Percentiles rank a stretch among this genome's conserved stretches.
Evolutionary conservation across 2,888 invertebrate species (phyloP).

Genomic region (Cheilosia urbana): DNA sequence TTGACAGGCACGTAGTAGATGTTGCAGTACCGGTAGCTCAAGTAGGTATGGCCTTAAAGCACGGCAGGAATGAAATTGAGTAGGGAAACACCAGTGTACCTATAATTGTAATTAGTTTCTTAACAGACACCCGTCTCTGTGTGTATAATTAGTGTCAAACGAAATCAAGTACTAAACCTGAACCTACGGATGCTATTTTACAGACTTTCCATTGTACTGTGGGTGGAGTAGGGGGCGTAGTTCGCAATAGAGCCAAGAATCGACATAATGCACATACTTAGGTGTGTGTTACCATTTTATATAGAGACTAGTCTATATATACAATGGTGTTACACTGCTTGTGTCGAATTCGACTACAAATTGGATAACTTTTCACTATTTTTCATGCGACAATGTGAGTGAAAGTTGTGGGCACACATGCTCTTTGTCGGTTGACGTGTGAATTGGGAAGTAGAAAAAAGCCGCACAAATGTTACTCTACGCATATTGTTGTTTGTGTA

Average conservation of each 20-base stretch:
- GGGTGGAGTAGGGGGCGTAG: neutral
- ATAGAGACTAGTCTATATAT: too few species aligned
- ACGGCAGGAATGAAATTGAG: conserved; percentile 44
- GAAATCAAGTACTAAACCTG: neutral
- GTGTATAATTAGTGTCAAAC: conserved; percentile 14
- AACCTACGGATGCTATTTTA: too few species aligned
- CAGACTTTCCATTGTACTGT: neutral
- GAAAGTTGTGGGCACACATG: conserved; percentile 50
- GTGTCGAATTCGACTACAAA: conserved; percentile 3
- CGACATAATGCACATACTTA: conserved; percentile 28
- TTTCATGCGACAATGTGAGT: conserved; percentile 24
- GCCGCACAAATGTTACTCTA: too few species aligned
- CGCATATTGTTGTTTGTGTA: conserved; percentile 19
- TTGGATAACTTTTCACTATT: conserved; percentile 10
- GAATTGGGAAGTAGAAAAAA: conserved; percentile 5
- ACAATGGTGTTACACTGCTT: neutral
- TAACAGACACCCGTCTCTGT: conserved; percentile 29
- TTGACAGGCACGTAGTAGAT: conserved; percentile 17
- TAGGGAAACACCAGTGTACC: conserved; percentile 22
- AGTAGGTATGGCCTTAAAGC: conserved; percentile 3
- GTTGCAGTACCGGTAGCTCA: conserved; percentile 13
- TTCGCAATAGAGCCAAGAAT: conserved; percentile 12
- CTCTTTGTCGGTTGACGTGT: neutral
- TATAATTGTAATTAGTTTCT: conserved; percentile 34
- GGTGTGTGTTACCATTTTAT: conserved; percentile 6